These are phyloP conservation scores for Ametastegia equiseti DNA, from an alignment of 2,888 invertebrate genomes.

Conservation along the genomic window DNA sequence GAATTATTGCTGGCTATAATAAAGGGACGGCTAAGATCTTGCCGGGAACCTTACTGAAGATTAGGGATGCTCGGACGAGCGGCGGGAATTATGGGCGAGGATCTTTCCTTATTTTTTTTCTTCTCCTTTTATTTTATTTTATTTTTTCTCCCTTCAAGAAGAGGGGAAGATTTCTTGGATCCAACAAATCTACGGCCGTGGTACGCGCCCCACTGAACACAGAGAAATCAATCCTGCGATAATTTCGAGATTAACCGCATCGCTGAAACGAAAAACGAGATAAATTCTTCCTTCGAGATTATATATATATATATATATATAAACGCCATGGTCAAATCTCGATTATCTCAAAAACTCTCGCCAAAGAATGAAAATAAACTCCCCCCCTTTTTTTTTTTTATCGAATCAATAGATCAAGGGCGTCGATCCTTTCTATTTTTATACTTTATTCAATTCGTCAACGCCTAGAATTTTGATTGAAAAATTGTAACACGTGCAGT, in stretches of 20 bases:
- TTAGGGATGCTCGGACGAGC: slow-evolving; percentile 22
- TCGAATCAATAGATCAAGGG: neutral
- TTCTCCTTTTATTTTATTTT: neutral
- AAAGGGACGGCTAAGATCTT: slow-evolving; percentile 26
- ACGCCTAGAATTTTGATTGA: too few relatives aligned
- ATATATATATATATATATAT: too few relatives aligned
- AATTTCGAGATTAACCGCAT: neutral
- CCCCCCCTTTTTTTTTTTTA: neutral
- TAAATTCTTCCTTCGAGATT: neutral
- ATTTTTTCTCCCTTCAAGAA: neutral
- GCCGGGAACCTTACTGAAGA: slow-evolving; percentile 4
- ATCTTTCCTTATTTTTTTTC: neutral
- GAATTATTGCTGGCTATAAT: slow-evolving; percentile 35
- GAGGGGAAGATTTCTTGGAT: neutral
- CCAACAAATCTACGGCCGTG: neutral
- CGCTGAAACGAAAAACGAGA: neutral
- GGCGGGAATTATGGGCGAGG: slow-evolving; percentile 18
- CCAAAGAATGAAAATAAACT: too few relatives aligned
- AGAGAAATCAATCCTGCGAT: neutral
- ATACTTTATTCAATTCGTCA: too few relatives aligned
- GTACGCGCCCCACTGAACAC: neutral
- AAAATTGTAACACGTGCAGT: neutral
- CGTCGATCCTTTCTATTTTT: too few relatives aligned
- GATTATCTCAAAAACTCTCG: neutral
- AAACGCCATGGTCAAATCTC: neutral